Evolutionary conservation across 2,888 invertebrate species (phyloP).

Genomic region (Cataglyphis altisquamis): DNA sequence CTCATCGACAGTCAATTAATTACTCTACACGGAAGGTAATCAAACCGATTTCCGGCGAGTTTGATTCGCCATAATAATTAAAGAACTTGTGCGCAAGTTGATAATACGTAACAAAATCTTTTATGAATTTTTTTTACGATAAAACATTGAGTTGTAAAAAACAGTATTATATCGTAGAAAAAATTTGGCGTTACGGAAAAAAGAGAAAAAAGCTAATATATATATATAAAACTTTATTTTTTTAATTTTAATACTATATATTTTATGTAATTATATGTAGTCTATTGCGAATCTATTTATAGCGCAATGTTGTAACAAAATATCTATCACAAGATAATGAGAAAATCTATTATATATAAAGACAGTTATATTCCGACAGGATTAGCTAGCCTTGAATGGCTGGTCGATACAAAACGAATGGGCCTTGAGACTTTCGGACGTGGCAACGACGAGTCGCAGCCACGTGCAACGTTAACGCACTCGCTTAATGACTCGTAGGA

Average conservation of each 20-base stretch:
- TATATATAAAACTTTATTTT: background rate
- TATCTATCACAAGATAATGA: background rate
- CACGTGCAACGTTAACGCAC: constrained; percentile 69
- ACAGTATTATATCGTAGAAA: background rate
- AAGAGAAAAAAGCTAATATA: background rate
- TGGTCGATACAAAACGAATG: background rate
- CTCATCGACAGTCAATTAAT: constrained; percentile 69
- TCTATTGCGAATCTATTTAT: background rate
- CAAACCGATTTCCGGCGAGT: constrained; percentile 65
- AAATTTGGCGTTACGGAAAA: background rate
- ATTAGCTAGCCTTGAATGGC: constrained; percentile 9
- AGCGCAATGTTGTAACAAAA: background rate
- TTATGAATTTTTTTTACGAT: background rate
- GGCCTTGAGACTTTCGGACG: constrained; percentile 35
- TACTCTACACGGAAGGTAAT: constrained; percentile 69
- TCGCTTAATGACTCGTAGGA: constrained; percentile 75
- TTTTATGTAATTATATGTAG: background rate
- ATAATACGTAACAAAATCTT: background rate
- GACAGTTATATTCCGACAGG: background rate
- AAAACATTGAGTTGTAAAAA: background rate
- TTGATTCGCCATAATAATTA: constrained; percentile 33
- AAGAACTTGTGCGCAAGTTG: background rate
- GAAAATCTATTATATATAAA: background rate
- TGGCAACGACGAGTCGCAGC: constrained; percentile 20
- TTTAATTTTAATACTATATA: background rate